phyloP scores from a whole-genome alignment of 2,888 invertebrate genomes.

The Tachystola acroxantha region DNA sequence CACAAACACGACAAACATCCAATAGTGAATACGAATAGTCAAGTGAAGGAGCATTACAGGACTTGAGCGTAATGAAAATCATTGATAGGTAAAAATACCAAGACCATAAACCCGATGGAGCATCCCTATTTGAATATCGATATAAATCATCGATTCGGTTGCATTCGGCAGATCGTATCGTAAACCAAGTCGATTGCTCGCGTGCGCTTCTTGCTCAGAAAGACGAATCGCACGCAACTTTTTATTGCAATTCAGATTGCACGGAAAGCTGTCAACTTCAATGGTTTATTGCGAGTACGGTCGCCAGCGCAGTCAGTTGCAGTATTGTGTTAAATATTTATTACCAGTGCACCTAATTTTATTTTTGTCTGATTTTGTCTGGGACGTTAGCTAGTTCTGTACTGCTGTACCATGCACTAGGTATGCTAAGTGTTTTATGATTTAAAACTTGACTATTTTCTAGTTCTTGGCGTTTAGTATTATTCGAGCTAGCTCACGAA shows the following conservation, averaged over 20 bases:
- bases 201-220: slow-evolving; percentile 4
- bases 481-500: no score
- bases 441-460: no score
- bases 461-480: no score
- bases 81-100: no score
- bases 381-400: no score
- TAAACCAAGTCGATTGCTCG: slow-evolving; percentile 14
- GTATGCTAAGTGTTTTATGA: no score
- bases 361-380: background rate
- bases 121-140: slow-evolving; percentile 3
- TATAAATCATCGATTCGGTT: slow-evolving; percentile 20
- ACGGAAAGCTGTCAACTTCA: slow-evolving; percentile 3
- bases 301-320: background rate
- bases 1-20: no score
- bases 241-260: slow-evolving; percentile 8
- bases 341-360: background rate
- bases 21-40: no score
- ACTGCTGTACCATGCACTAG: no score
- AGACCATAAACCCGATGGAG: no score
- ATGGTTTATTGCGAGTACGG: background rate
- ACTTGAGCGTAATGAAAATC: no score
- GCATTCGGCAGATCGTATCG: slow-evolving; percentile 23
- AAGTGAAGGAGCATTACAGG: no score
- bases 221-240: slow-evolving; percentile 12
- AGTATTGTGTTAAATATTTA: background rate